Conservation (phyloP, 2,888 invertebrate species). For the Dione juno region DNA sequence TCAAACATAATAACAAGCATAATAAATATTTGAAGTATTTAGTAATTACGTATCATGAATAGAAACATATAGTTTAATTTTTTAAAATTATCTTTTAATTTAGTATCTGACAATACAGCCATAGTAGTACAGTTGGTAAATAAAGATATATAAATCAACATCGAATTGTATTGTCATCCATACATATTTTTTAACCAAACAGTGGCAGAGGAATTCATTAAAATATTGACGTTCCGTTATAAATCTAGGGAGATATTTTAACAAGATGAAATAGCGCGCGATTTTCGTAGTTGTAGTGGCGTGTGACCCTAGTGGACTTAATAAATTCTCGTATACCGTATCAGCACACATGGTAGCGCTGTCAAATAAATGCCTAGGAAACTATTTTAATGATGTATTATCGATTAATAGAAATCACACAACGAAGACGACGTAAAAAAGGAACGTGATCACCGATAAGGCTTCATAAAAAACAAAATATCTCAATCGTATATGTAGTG, state of each 20-base stretch:
- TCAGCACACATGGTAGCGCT: slow-evolving; percentile 29
- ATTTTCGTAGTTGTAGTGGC: slow-evolving; percentile 45
- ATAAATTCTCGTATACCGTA: slow-evolving; percentile 37
- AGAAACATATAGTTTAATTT: no score
- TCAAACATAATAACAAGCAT: no score
- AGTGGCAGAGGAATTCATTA: slow-evolving; percentile 59
- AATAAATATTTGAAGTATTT: no score
- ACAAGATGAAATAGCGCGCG: slow-evolving; percentile 57
- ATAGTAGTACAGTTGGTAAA: no score
- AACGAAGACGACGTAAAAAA: not conserved
- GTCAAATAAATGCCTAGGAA: slow-evolving; percentile 29
- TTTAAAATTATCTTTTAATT: no score
- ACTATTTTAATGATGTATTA: slow-evolving; percentile 42
- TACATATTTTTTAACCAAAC: slow-evolving; percentile 36
- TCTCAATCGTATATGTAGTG: not conserved
- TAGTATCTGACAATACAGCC: no score
- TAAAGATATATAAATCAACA: not conserved
- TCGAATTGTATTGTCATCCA: not conserved
- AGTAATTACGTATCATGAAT: no score
- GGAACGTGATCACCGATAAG: not conserved
- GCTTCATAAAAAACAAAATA: not conserved
- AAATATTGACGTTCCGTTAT: slow-evolving; percentile 61
- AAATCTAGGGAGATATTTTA: slow-evolving; percentile 70
- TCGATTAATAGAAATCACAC: slow-evolving; percentile 19
- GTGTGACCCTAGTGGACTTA: slow-evolving; percentile 38